phyloP scores from a whole-genome alignment of 2,888 invertebrate species.

The Luperina nickerlii region DNA sequence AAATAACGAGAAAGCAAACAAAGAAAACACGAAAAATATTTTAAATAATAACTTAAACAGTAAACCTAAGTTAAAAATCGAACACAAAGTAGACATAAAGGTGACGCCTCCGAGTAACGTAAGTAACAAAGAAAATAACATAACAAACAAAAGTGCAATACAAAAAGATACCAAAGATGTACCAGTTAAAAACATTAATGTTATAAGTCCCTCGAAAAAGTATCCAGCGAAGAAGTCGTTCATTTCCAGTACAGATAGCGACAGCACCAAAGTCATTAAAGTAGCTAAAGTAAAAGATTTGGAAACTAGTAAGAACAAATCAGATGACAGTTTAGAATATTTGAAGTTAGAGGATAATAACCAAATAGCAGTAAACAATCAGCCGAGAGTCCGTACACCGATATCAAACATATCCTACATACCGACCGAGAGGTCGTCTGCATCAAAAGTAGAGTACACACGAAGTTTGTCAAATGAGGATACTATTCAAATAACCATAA shows the following conservation, averaged over 20 bases:
- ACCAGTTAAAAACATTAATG: constrained; percentile 84
- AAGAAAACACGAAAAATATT: constrained; percentile 74
- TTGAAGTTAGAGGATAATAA: constrained; percentile 86
- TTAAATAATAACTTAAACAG: constrained; percentile 69
- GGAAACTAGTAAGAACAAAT: constrained; percentile 85
- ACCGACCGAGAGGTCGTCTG: constrained; percentile 82
- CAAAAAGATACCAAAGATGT: constrained; percentile 87
- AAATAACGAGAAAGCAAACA: constrained; percentile 77
- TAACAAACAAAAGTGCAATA: constrained; percentile 85
- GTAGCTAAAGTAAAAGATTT: constrained; percentile 87
- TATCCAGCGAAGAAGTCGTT: constrained; percentile 87
- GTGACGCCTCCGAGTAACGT: constrained; percentile 74
- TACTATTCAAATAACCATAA: constrained; percentile 77
- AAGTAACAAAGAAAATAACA: constrained; percentile 79
- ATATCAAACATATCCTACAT: constrained; percentile 86
- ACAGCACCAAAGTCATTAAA: constrained; percentile 84
- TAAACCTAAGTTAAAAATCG: constrained; percentile 68
- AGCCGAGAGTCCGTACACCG: constrained; percentile 87
- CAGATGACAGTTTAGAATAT: constrained; percentile 86
- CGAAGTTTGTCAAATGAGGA: constrained; percentile 86
- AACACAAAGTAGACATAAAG: constrained; percentile 74
- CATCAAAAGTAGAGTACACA: constrained; percentile 78
- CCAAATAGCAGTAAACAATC: constrained; percentile 88
- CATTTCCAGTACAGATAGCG: constrained; percentile 83
- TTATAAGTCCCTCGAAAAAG: constrained; percentile 88